These are phyloP conservation scores for Scolopax bukidnonensis DNA, from an alignment of 2,797 vertebrate species.

Conservation along the genomic window DNA sequence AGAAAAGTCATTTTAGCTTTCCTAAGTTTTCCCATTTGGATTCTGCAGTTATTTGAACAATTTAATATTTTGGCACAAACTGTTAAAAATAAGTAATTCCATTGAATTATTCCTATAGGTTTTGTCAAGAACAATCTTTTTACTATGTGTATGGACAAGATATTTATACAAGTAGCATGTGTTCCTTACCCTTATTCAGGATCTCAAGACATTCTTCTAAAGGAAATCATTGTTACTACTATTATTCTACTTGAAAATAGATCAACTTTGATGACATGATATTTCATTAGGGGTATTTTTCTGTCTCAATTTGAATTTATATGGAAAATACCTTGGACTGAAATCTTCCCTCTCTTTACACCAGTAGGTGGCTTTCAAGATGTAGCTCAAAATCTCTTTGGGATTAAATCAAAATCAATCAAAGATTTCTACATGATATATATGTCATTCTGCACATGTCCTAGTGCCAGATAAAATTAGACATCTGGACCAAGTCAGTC, in stretches of 20 bases:
- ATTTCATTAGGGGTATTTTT: not conserved
- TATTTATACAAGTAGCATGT: not conserved
- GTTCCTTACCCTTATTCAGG: not conserved
- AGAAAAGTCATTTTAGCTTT: not conserved
- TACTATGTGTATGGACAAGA: not conserved
- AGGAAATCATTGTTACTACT: not conserved
- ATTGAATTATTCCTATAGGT: not conserved
- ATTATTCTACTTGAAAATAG: not conserved
- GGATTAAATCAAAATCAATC: not conserved
- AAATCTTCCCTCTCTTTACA: not conserved
- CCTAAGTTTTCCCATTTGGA: constrained; percentile 6
- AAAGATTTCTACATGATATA: not conserved
- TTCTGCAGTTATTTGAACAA: not conserved
- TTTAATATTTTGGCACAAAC: constrained; percentile 6
- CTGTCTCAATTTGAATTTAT: constrained; percentile 1
- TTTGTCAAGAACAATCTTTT: not conserved
- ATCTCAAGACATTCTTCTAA: not conserved
- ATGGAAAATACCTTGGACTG: not conserved
- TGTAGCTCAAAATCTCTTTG: not conserved
- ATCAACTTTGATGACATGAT: not conserved
- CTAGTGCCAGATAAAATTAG: not conserved
- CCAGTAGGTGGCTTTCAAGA: not conserved
- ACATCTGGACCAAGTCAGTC: not conserved
- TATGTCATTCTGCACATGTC: not conserved
- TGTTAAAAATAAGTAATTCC: constrained; percentile 16